Evolutionary conservation across 2,888 invertebrate species (phyloP).

Genomic region (Himalopsyche tibetana): DNA sequence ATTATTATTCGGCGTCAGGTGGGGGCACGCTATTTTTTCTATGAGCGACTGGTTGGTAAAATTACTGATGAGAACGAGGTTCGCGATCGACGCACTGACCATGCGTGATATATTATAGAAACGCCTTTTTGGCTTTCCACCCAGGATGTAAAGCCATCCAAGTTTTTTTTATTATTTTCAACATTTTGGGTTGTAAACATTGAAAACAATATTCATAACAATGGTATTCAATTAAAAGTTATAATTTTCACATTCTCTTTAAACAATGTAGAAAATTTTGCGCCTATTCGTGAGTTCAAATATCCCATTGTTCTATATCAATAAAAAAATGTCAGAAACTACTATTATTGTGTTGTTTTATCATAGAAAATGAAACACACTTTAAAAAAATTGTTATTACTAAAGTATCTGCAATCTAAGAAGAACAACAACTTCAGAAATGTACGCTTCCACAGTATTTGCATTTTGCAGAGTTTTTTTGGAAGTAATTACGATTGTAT

Average conservation of each 20-base stretch:
- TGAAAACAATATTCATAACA: not conserved
- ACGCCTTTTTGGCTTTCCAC: too few relatives aligned
- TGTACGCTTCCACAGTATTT: not conserved
- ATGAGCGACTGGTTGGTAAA: too few relatives aligned
- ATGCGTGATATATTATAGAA: too few relatives aligned
- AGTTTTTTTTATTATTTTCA: too few relatives aligned
- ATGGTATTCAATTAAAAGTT: constrained; percentile 5
- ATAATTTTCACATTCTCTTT: not conserved
- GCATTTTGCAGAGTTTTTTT: not conserved
- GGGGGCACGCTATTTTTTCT: too few relatives aligned
- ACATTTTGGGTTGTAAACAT: too few relatives aligned
- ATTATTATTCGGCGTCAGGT: too few relatives aligned
- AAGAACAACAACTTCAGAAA: not conserved
- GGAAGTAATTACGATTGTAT: not conserved
- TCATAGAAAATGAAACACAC: constrained; percentile 1
- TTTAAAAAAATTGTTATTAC: too few relatives aligned
- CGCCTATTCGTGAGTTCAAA: constrained; percentile 50
- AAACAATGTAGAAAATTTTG: constrained; percentile 54
- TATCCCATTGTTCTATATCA: not conserved
- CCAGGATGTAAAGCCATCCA: too few relatives aligned
- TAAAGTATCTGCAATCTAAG: not conserved
- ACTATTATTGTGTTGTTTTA: constrained; percentile 32
- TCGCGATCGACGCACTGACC: too few relatives aligned
- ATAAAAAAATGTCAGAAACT: not conserved
- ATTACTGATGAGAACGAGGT: too few relatives aligned